Conservation (phyloP, 2,797 vertebrate genomes). For the Dryobates pubescens region DNA sequence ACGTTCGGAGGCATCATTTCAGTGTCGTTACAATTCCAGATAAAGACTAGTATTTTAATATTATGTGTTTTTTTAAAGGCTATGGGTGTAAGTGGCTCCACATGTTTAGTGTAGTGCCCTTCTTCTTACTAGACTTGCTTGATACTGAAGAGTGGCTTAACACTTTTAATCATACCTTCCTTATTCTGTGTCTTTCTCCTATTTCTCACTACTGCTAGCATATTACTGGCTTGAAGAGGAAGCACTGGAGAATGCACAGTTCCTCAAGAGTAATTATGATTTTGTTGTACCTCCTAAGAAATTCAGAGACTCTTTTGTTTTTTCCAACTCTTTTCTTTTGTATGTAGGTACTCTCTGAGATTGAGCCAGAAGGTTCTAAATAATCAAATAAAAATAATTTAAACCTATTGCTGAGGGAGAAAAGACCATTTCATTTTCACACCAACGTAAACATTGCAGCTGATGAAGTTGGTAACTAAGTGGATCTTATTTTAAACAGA, state of each 20-base stretch:
- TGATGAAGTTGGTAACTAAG: not conserved
- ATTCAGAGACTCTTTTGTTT: rapidly evolving
- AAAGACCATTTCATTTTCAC: not conserved
- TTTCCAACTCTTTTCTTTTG: not conserved
- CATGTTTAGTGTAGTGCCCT: not conserved
- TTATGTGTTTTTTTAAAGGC: not conserved
- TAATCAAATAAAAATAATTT: not conserved
- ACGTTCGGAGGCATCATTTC: conserved; percentile 1
- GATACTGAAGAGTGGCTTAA: not conserved
- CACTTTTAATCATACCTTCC: not conserved
- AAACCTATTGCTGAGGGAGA: not conserved
- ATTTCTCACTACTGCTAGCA: not conserved
- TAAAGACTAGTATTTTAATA: not conserved
- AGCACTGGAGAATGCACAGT: not conserved
- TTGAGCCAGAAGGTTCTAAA: not conserved
- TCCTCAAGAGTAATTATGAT: not conserved
- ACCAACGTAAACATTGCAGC: not conserved
- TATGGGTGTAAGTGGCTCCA: not conserved
- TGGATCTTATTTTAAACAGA: not conserved
- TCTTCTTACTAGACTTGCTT: not conserved
- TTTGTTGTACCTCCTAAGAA: not conserved
- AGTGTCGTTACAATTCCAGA: not conserved
- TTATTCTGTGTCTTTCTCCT: not conserved
- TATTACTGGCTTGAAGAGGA: not conserved
- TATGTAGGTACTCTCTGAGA: not conserved